Conservation (phyloP, 2,797 vertebrate species). For the Mus minutoides region DNA sequence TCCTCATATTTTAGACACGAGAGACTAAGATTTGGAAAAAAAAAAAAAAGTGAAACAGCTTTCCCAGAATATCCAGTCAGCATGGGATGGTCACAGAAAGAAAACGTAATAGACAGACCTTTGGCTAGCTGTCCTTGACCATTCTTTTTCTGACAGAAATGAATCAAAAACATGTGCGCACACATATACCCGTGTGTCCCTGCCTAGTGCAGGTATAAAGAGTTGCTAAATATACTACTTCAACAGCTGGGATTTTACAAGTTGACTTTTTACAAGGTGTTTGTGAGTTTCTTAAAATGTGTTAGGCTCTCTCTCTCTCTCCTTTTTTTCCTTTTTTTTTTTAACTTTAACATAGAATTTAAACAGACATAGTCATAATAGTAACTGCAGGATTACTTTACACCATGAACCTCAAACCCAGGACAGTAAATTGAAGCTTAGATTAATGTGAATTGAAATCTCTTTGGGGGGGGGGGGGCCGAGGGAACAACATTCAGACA, state of each 20-base stretch:
- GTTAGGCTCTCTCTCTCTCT: constrained; percentile 47
- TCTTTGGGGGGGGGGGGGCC: not conserved
- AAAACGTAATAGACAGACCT: constrained; percentile 45
- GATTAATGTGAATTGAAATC: not conserved
- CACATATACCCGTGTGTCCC: not conserved
- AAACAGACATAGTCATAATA: constrained; percentile 25
- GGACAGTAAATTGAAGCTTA: not conserved
- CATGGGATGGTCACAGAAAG: constrained; percentile 58
- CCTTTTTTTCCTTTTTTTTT: constrained; percentile 42
- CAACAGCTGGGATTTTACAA: constrained; percentile 79
- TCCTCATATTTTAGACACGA: constrained; percentile 71
- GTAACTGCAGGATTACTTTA: not conserved
- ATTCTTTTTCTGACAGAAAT: constrained; percentile 57
- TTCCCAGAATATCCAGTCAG: constrained; percentile 59
- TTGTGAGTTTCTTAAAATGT: constrained; percentile 79
- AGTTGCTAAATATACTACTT: constrained; percentile 79
- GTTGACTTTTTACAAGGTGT: constrained; percentile 82
- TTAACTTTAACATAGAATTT: constrained; percentile 62
- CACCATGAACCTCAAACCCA: not conserved
- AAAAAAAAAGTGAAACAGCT: constrained; percentile 67
- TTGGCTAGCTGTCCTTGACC: constrained; percentile 41
- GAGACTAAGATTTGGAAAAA: constrained; percentile 55
- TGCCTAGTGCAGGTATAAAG: constrained; percentile 75
- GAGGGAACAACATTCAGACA: not conserved
- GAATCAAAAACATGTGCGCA: constrained; percentile 56